These are phyloP conservation scores for Napeogenes sylphis DNA, from an alignment of 2,888 invertebrate genomes.

Conservation along the genomic window DNA sequence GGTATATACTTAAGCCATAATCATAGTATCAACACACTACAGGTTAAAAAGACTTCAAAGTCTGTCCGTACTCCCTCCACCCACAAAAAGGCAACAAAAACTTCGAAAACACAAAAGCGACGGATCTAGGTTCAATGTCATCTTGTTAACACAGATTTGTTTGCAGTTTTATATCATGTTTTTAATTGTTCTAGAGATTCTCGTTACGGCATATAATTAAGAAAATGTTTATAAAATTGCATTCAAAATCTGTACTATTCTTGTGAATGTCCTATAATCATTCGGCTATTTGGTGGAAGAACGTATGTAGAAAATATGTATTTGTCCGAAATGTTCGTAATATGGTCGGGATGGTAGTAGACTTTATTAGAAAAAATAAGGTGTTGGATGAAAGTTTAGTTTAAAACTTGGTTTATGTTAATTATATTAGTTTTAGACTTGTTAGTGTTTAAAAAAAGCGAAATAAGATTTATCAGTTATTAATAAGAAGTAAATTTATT, in stretches of 20 bases:
- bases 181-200: too few species aligned
- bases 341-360: too few species aligned
- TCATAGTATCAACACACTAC: background rate
- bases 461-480: too few species aligned
- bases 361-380: too few species aligned
- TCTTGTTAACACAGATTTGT: background rate
- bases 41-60: slow-evolving; percentile 3
- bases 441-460: too few species aligned
- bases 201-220: background rate
- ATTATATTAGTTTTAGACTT: background rate
- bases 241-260: slow-evolving; percentile 1
- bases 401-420: background rate
- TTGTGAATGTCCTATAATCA: too few species aligned
- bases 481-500: background rate
- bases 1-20: too few species aligned
- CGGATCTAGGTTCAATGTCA: background rate
- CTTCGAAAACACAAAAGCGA: background rate
- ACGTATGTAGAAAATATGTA: too few species aligned
- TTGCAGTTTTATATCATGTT: too few species aligned
- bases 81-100: background rate
- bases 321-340: too few species aligned
- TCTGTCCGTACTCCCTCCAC: background rate
- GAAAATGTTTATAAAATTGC: background rate
- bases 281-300: too few species aligned
- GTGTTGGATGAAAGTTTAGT: too few species aligned